A percentile compares a stretch with the other conserved stretches of the same genome.
Conservation (phyloP, 1,140 invertebrate species). For the Nomia melanderi region DNA sequence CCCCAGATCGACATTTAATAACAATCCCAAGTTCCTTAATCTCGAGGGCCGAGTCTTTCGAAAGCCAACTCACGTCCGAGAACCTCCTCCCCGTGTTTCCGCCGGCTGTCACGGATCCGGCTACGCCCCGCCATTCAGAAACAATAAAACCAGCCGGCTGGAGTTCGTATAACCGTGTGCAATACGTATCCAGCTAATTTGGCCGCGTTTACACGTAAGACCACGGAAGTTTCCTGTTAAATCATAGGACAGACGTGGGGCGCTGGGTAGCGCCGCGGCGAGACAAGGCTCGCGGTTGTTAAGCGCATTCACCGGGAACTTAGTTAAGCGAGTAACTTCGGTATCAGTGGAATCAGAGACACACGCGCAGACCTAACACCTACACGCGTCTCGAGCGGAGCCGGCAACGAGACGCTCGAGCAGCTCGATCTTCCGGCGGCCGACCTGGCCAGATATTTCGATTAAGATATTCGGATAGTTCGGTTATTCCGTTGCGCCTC, state of each 20-base stretch:
- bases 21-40: too few species aligned
- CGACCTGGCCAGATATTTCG: not conserved
- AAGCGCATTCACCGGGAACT: slow-evolving; percentile 36
- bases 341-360: slow-evolving; percentile 28
- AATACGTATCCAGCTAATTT: slow-evolving; percentile 57
- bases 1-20: too few species aligned
- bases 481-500: not conserved
- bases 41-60: too few species aligned
- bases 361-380: not conserved
- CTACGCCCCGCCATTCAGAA: too few species aligned
- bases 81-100: too few species aligned
- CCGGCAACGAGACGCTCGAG: too few species aligned
- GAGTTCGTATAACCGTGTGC: slow-evolving; percentile 25
- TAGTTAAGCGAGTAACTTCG: slow-evolving; percentile 30
- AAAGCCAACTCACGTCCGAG: too few species aligned
- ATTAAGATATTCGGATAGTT: slow-evolving; percentile 25
- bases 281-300: slow-evolving; percentile 43
- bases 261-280: slow-evolving; percentile 17
- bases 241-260: slow-evolving; percentile 39
- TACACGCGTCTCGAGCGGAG: too few species aligned
- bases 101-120: too few species aligned
- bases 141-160: slow-evolving; percentile 5
- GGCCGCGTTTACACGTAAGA: slow-evolving; percentile 41
- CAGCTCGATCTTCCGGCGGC: not conserved
- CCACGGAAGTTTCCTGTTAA: slow-evolving; percentile 48